Evolutionary conservation across 2,113 vertebrate genomes (phyloP).

Genomic region (Diphyllodes magnificus): DNA sequence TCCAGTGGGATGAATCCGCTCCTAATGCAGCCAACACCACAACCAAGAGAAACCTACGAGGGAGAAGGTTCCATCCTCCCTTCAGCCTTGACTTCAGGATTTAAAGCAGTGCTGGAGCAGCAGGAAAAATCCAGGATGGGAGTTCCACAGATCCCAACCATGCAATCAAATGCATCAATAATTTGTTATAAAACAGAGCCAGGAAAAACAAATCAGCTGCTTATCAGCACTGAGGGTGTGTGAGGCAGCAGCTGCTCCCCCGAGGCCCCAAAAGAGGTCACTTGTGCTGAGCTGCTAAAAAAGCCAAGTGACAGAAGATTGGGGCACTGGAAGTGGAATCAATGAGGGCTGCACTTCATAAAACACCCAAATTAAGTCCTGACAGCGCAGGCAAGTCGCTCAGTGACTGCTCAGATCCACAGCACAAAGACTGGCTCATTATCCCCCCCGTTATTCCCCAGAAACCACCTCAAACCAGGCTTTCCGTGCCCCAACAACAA

Average conservation of each 20-base stretch:
- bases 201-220: background rate
- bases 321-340: background rate
- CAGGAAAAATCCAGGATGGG: background rate
- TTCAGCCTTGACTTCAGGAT: background rate
- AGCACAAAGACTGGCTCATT: background rate
- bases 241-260: background rate
- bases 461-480: background rate
- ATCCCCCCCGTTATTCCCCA: background rate
- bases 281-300: background rate
- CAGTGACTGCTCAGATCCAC: background rate
- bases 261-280: background rate
- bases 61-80: background rate
- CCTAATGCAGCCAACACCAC: background rate
- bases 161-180: background rate
- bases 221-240: background rate
- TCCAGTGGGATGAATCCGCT: background rate
- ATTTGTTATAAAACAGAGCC: background rate
- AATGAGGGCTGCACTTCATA: background rate
- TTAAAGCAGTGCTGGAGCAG: background rate
- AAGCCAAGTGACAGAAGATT: background rate
- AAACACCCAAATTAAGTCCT: background rate
- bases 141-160: background rate
- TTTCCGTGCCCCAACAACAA: background rate
- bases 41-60: background rate
- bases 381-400: background rate